Evolutionary conservation across 2,797 vertebrate species (phyloP), one percentile per base, ranked within the genome.

Genomic region (Dendrocincla tyrannina): DNA sequence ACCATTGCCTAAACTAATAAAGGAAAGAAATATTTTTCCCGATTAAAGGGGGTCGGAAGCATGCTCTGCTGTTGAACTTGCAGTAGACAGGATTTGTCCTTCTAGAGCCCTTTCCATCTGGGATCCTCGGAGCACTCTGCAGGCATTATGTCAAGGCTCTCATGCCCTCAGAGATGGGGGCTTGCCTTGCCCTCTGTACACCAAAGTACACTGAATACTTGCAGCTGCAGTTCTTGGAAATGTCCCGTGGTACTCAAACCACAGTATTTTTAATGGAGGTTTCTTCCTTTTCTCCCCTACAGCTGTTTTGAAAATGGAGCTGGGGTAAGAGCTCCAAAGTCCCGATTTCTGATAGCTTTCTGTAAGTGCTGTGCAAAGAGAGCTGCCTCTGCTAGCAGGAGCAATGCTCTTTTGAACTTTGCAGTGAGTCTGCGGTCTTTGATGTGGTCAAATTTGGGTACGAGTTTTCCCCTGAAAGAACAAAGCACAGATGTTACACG

Each of bases 1-100:
- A 84, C 96, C 62, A 27, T 74, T 69, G 85, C 92, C 64, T 93
- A 92, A 92, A 91, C 93, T 95, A 91, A 96, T 93, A 95, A 94
- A 63, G 35, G 83, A 78, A 93, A 85, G 67, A 92, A 92, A 88
- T 80, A 77, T 53, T 88, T 90, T 86, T 93, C 50, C 77, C 2
- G 39, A 88, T 92, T 92, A 88, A 80, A 85, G 91, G 76, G 47
- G 55, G 35, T 92, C 3, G 1, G 82, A 89, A 92, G 56, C 33
- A 50, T 0, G 2, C 53, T 89, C 44, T 70, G 60, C 75, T 93
- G 62, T 89, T 92, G 58, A 89, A 93, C 83, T 95, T 91, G 70
- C 27, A 81, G 52, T 68, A 60, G 88, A 59, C 3, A 16, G 75
- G 70, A 56, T 87, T 85, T 95, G 28, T 30, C 49, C 37, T 89